Evolutionary conservation across 2,888 invertebrate genomes (phyloP).

Genomic region (Nemoura dubitans): DNA sequence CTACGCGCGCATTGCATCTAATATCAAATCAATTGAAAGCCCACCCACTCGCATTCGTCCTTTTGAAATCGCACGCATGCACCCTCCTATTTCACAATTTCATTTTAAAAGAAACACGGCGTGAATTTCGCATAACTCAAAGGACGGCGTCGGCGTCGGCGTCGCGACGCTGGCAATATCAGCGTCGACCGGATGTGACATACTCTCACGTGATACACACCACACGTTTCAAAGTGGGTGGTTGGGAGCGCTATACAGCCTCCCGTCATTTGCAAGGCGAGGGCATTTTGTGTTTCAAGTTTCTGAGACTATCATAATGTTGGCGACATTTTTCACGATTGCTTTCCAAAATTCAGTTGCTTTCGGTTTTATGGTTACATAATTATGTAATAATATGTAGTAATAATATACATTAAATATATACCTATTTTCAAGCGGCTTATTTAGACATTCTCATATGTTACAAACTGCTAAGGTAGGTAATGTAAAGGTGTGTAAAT

Average conservation of each 20-base stretch:
- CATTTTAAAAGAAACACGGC: conserved; percentile 32
- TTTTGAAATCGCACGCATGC: neutral
- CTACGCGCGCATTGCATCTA: neutral
- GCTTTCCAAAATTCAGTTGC: no score
- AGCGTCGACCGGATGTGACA: neutral
- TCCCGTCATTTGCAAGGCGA: neutral
- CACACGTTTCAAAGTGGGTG: neutral
- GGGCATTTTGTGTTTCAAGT: neutral
- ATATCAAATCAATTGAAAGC: conserved; percentile 39
- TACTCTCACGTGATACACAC: neutral
- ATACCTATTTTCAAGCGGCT: no score
- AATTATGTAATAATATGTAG: no score
- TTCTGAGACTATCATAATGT: no score
- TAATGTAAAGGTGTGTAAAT: no score
- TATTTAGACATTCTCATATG: no score
- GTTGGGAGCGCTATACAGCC: neutral
- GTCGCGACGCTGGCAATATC: neutral
- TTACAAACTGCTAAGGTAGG: no score
- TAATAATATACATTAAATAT: no score
- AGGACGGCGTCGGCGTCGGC: neutral
- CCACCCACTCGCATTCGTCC: neutral
- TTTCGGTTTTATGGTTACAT: no score
- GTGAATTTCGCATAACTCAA: conserved; percentile 34
- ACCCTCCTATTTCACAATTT: conserved; percentile 19
- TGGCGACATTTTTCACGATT: no score